Conservation (phyloP, 2,113 vertebrate species). For the Zosterops pallidus region DNA sequence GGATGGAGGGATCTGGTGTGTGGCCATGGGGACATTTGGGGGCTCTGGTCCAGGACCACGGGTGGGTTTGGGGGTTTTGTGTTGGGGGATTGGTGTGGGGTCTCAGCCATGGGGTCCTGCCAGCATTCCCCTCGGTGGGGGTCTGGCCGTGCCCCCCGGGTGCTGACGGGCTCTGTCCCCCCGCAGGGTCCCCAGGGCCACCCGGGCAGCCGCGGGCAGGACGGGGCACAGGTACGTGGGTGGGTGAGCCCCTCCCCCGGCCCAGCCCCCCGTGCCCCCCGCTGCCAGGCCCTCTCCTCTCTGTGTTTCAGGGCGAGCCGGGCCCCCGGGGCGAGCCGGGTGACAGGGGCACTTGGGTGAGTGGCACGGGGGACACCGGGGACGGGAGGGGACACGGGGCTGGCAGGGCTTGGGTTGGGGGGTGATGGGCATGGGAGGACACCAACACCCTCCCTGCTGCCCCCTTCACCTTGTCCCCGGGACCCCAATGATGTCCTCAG, state of each 20-base stretch:
- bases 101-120: neutral
- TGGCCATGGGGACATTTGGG: neutral
- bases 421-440: rapidly evolving
- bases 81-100: too few species aligned
- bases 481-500: neutral
- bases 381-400: rapidly evolving
- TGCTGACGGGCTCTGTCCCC: neutral
- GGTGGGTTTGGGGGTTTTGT: neutral
- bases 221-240: slow-evolving; percentile 81
- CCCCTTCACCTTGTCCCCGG: rapidly evolving
- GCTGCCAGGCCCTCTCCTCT: neutral
- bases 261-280: neutral
- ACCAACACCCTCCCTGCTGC: rapidly evolving
- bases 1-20: neutral
- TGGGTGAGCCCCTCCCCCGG: neutral
- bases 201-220: slow-evolving; percentile 84
- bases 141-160: rapidly evolving
- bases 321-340: slow-evolving; percentile 90
- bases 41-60: neutral
- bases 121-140: rapidly evolving
- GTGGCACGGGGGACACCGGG: neutral
- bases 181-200: slow-evolving; percentile 83
- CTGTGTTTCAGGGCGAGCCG: slow-evolving; percentile 80
- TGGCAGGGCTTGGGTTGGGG: rapidly evolving
- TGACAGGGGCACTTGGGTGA: slow-evolving; percentile 92